Evolutionary conservation across 2,888 invertebrate species (phyloP).

Genomic region (Cephalotes varians): DNA sequence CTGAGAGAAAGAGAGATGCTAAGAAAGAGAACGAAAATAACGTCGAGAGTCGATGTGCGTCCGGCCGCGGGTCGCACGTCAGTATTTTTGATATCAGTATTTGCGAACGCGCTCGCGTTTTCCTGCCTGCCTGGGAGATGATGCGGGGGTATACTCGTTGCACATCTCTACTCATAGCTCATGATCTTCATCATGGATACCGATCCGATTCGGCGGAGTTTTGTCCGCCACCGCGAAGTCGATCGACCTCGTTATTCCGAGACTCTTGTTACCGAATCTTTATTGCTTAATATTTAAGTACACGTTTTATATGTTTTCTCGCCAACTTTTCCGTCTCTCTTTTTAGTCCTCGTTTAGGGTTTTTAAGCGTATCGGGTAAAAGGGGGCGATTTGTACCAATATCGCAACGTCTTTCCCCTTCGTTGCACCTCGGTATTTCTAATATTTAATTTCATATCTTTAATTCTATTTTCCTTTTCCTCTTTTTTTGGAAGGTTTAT

Average conservation of each 20-base stretch:
- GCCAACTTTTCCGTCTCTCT: slow-evolving; percentile 52
- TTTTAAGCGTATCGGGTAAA: slow-evolving; percentile 42
- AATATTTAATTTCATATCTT: slow-evolving; percentile 58
- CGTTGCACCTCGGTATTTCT: slow-evolving; percentile 51
- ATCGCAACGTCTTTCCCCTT: slow-evolving; percentile 49
- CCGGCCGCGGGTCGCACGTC: slow-evolving; percentile 71
- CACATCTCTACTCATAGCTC: slow-evolving; percentile 49
- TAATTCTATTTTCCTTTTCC: slow-evolving; percentile 59
- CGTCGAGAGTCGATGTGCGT: slow-evolving; percentile 70
- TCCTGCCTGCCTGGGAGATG: slow-evolving; percentile 76
- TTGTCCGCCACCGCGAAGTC: slow-evolving; percentile 14
- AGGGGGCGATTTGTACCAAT: slow-evolving; percentile 12
- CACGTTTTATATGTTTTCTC: slow-evolving; percentile 60
- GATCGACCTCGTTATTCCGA: slow-evolving; percentile 25
- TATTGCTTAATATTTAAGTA: slow-evolving; percentile 70
- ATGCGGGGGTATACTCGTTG: slow-evolving; percentile 74
- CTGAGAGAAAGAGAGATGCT: slow-evolving; percentile 44
- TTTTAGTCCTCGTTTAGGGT: slow-evolving; percentile 26
- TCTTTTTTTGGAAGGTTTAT: slow-evolving; percentile 70
- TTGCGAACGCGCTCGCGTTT: slow-evolving; percentile 73
- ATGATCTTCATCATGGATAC: slow-evolving; percentile 32
- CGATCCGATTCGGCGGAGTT: slow-evolving; percentile 22
- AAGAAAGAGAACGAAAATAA: slow-evolving; percentile 64
- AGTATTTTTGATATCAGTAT: slow-evolving; percentile 86
- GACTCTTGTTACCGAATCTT: slow-evolving; percentile 63